Evolutionary conservation across 2,888 invertebrate genomes (phyloP).

Genomic region (Pandemis corylana): DNA sequence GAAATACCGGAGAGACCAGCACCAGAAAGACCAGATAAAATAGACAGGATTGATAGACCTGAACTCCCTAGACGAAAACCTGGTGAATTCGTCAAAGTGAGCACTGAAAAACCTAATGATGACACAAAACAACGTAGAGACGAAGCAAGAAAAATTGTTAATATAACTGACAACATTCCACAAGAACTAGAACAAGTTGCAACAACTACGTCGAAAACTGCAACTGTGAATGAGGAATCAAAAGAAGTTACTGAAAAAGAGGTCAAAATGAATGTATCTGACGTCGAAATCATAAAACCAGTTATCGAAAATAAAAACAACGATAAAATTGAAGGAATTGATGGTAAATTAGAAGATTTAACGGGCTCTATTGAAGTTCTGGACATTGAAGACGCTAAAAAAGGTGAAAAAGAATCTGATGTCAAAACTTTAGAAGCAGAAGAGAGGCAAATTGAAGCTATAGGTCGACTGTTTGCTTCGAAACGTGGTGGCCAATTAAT

Average conservation of each 20-base stretch:
- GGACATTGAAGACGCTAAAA: conserved; percentile 73
- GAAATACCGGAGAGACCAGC: conserved; percentile 41
- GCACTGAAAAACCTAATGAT: conserved; percentile 46
- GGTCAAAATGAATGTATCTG: conserved; percentile 53
- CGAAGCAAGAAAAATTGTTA: conserved; percentile 65
- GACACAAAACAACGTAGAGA: conserved; percentile 60
- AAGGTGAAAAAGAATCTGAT: conserved; percentile 66
- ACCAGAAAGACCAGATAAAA: conserved; percentile 31
- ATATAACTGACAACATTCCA: conserved; percentile 55
- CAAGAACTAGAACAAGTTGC: conserved; percentile 49
- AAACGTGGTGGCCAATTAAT: conserved; percentile 71
- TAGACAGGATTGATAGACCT: conserved; percentile 23
- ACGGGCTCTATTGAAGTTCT: conserved; percentile 75
- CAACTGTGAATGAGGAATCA: conserved; percentile 45
- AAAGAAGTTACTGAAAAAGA: conserved; percentile 48
- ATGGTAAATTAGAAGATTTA: conserved; percentile 76
- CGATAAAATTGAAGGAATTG: conserved; percentile 72
- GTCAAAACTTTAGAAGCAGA: conserved; percentile 78
- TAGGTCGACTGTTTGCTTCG: conserved; percentile 75
- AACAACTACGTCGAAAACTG: conserved; percentile 48
- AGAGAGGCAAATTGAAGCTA: conserved; percentile 80
- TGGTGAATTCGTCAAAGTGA: conserved; percentile 41
- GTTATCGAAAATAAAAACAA: conserved; percentile 52
- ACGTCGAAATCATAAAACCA: conserved; percentile 56
- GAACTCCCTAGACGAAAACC: conserved; percentile 40